Evolutionary conservation across 2,888 invertebrate species (phyloP), one percentile per base, ranked within the genome.

Genomic region (Agriopis leucophaearia): DNA sequence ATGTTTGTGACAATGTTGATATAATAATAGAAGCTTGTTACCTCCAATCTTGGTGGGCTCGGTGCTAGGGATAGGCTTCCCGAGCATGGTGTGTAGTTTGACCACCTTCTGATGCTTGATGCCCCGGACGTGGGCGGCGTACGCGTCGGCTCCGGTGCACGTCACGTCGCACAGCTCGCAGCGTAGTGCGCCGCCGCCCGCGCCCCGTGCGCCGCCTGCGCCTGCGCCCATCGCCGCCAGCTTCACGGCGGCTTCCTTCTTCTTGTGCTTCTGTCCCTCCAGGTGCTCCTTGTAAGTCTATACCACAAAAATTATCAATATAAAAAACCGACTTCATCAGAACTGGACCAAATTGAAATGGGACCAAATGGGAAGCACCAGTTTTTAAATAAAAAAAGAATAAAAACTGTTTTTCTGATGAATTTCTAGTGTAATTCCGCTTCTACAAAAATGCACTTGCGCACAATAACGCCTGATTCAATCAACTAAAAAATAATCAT

Each of bases 131-230:
- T 99, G 99, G 54, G 99, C 99, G 48, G 99, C 98, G 94, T 99
- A 99, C 0, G 99, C 99, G 94, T 99, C 99, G 64, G 98, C 97
- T 64, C 99, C 99, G 12, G 99, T 99, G 92, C 99, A 99, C 12
- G 99, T 98, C 10, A 99, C 99, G 94, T 99, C 99, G 83, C 99
- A 99, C 70, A 99, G 95, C 90, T 99, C 99, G 93, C 99, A 99
- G 75, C 99, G 96, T 81, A 98, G 87, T 94, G 95, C 89, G 51
- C 89, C 87, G 69, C 91, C 91, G 73, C 90, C 90, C 57, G 86
- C 86, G 50, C 87, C 89, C 66, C 89, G 87, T 62, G 59, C 59
- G 16, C 48, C 59, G 48, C 80, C 82, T 36, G 71, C 58, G 70
- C 67, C 71, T 65, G 70, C 60, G 60, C 68, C 86, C 78, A 87